These are phyloP conservation scores for Pyralis farinalis DNA, from an alignment of 2,888 invertebrate species.

Conservation along the genomic window DNA sequence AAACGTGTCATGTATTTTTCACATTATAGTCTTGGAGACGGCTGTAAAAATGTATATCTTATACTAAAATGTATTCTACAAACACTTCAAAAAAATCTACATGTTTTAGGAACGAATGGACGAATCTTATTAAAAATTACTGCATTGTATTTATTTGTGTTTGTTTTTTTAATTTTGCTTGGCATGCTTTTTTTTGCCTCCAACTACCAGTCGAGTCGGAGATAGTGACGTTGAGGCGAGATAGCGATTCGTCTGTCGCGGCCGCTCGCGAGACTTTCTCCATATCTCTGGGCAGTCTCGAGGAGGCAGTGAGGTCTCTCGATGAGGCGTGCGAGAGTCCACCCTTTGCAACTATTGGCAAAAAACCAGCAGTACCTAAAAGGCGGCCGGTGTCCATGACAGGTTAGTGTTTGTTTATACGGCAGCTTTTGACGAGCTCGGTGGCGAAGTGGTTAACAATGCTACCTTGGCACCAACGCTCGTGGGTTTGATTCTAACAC, in stretches of 20 bases:
- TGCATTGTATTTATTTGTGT: slow-evolving; percentile 19
- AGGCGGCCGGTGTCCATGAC: slow-evolving; percentile 82
- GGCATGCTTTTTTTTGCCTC: slow-evolving; percentile 36
- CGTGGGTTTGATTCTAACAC: neutral
- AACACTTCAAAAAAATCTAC: too few relatives aligned
- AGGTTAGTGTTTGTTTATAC: slow-evolving; percentile 54
- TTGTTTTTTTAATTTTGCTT: slow-evolving; percentile 39
- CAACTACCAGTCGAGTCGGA: slow-evolving; percentile 55
- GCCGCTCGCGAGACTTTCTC: slow-evolving; percentile 74
- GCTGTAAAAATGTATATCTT: too few relatives aligned
- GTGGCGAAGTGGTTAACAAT: too few relatives aligned
- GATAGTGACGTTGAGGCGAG: slow-evolving; percentile 77
- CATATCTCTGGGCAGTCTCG: slow-evolving; percentile 68
- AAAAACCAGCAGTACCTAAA: slow-evolving; percentile 75
- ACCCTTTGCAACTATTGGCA: slow-evolving; percentile 68
- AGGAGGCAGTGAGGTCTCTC: slow-evolving; percentile 66
- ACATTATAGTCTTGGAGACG: too few relatives aligned
- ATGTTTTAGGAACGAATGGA: too few relatives aligned
- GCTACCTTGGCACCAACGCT: neutral
- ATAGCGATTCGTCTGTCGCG: slow-evolving; percentile 68
- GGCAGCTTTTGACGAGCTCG: neutral
- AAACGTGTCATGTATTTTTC: too few relatives aligned
- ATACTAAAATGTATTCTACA: too few relatives aligned
- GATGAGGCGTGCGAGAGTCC: slow-evolving; percentile 66
- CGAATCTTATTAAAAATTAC: neutral